Conservation (phyloP, 2,888 invertebrate genomes). For the Ochropleura leucogaster region DNA sequence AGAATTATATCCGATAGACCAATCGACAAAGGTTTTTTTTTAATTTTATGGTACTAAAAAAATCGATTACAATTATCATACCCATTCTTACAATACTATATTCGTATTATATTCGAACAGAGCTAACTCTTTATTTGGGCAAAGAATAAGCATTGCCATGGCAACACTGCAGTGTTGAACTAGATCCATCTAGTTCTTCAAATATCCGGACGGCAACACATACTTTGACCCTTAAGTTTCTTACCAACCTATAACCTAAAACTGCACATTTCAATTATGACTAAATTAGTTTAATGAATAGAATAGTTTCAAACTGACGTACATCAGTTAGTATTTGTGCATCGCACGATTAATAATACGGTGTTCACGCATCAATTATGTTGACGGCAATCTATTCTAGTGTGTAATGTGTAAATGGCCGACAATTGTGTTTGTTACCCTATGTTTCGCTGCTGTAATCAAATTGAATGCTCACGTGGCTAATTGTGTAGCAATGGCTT, state of each 20-base stretch:
- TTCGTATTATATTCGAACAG: too few relatives aligned
- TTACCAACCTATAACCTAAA: neutral
- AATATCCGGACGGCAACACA: too few relatives aligned
- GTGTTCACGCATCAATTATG: slow-evolving; percentile 39
- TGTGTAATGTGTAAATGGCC: slow-evolving; percentile 40
- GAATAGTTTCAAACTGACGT: neutral
- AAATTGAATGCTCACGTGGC: slow-evolving; percentile 9
- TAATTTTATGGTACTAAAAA: neutral
- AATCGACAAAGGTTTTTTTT: neutral
- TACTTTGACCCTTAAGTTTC: too few relatives aligned
- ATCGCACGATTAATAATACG: slow-evolving; percentile 22
- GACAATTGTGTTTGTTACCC: slow-evolving; percentile 27
- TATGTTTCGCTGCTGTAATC: slow-evolving; percentile 15
- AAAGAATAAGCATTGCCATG: too few relatives aligned
- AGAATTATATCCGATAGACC: neutral
- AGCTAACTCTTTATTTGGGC: too few relatives aligned
- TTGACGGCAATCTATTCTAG: slow-evolving; percentile 23
- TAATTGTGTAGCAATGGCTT: neutral
- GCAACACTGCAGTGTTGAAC: too few relatives aligned
- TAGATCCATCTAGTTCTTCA: too few relatives aligned
- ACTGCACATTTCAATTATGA: too few relatives aligned
- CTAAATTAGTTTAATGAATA: neutral
- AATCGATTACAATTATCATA: neutral
- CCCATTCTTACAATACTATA: too few relatives aligned
- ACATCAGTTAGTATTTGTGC: slow-evolving; percentile 28